Evolutionary conservation across 2,888 invertebrate species (phyloP).

Genomic region (Incurvaria masculella): DNA sequence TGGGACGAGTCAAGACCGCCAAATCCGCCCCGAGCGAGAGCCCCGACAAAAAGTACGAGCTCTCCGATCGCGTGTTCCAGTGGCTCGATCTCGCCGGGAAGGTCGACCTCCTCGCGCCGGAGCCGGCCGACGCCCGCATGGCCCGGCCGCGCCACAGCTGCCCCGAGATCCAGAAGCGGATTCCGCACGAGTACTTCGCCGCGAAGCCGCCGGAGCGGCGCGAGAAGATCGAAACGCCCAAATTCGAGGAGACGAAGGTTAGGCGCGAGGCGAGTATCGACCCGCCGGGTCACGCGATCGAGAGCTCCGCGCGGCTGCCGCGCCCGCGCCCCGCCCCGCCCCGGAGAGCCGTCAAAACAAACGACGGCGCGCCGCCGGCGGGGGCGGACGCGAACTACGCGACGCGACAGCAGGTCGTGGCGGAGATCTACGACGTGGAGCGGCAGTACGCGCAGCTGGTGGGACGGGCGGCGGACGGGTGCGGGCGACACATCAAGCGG

Average conservation of each 20-base stretch:
- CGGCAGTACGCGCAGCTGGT: constrained; percentile 45
- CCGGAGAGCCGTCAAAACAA: constrained; percentile 22
- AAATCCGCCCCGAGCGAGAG: constrained; percentile 34
- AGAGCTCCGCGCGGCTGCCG: constrained; percentile 52
- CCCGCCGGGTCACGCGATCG: constrained; percentile 42
- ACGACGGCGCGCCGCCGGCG: constrained; percentile 29
- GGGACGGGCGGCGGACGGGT: constrained; percentile 41
- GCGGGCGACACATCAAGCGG: constrained; percentile 43
- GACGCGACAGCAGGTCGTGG: constrained; percentile 37
- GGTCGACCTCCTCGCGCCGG: constrained; percentile 39
- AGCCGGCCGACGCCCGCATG: constrained; percentile 32
- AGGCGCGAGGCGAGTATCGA: constrained; percentile 33
- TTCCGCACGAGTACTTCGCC: background rate
- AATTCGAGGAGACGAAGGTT: constrained; percentile 39
- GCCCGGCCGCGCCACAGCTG: constrained; percentile 43
- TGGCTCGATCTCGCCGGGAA: constrained; percentile 76
- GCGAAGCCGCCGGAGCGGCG: background rate
- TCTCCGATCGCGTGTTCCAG: constrained; percentile 70
- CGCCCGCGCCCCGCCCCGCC: constrained; percentile 24
- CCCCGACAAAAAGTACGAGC: constrained; percentile 33
- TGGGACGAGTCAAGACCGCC: constrained; percentile 37
- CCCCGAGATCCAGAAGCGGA: constrained; percentile 35
- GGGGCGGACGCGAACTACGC: constrained; percentile 28
- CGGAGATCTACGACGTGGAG: constrained; percentile 36
- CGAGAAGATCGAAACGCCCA: constrained; percentile 18